Percentiles rank a stretch among this genome's conserved stretches.
Conservation (phyloP, 2,888 invertebrate species). For the Conomelus anceps region DNA sequence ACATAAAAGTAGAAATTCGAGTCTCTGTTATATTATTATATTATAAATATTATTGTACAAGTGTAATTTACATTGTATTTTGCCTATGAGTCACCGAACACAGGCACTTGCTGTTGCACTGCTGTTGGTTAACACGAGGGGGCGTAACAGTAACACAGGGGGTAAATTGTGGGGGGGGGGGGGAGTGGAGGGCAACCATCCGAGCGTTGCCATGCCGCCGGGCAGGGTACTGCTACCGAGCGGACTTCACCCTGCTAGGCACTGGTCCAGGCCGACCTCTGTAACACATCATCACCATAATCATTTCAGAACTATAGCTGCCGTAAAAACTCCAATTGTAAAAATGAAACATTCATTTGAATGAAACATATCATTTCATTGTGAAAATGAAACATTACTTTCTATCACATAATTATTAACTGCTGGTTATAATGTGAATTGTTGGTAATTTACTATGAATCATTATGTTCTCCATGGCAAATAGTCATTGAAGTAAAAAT, state of each 20-base stretch:
- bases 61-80: slow-evolving; percentile 11
- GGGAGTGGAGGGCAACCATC: slow-evolving; percentile 34
- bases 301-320: background rate
- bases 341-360: background rate
- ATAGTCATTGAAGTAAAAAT: too few relatives aligned
- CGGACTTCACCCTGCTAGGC: slow-evolving; percentile 41
- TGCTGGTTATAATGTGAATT: too few relatives aligned
- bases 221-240: slow-evolving; percentile 39
- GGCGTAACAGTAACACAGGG: background rate
- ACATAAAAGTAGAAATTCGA: slow-evolving; percentile 13
- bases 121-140: background rate
- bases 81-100: slow-evolving; percentile 11
- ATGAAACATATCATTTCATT: too few relatives aligned
- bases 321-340: background rate
- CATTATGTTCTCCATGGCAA: too few relatives aligned
- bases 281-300: slow-evolving; percentile 29
- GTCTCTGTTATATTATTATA: slow-evolving; percentile 6
- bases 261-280: slow-evolving; percentile 40
- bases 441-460: too few relatives aligned
- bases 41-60: slow-evolving; percentile 8
- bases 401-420: too few relatives aligned
- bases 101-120: slow-evolving; percentile 11
- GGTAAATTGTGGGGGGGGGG: background rate
- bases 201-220: slow-evolving; percentile 36
- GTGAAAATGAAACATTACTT: too few relatives aligned